Evolutionary conservation across 1,140 invertebrate genomes (phyloP).

Genomic region (Drosophila nigrodunni): DNA sequence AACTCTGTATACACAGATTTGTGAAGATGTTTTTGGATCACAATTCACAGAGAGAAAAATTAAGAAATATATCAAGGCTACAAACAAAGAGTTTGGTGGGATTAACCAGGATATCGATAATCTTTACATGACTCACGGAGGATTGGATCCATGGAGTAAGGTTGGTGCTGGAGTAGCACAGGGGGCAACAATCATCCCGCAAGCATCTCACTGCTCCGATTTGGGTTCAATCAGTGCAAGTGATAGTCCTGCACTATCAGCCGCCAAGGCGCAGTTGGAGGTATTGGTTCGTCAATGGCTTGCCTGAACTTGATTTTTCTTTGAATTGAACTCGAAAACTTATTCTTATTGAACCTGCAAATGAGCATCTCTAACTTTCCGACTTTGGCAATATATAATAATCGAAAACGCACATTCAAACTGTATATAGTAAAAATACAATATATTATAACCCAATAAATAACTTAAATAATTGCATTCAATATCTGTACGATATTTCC

Average conservation of each 20-base stretch:
- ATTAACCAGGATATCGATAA: constrained; percentile 86
- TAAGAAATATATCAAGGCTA: constrained; percentile 83
- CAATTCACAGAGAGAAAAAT: constrained; percentile 44
- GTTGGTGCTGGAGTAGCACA: constrained; percentile 85
- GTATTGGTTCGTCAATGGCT: constrained; percentile 68
- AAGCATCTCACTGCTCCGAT: constrained; percentile 88
- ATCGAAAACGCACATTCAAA: background rate
- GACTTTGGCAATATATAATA: background rate
- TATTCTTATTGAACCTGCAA: background rate
- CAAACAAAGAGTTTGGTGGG: constrained; percentile 87
- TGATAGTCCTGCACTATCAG: constrained; percentile 85
- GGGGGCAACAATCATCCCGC: constrained; percentile 62
- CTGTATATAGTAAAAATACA: background rate
- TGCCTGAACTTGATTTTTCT: constrained; percentile 1
- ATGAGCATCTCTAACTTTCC: background rate
- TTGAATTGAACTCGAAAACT: background rate
- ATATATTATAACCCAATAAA: constrained; percentile 7
- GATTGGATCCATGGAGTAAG: constrained; percentile 88
- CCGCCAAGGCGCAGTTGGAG: constrained; percentile 57
- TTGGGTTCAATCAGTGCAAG: constrained; percentile 85
- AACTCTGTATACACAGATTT: constrained; percentile 87
- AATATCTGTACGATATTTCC: background rate
- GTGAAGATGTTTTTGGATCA: constrained; percentile 88
- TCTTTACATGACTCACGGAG: constrained; percentile 88
- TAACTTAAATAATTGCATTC: constrained; percentile 30